Evolutionary conservation across 2,113 vertebrate species (phyloP).

Genomic region (Anolis carolinensis): DNA sequence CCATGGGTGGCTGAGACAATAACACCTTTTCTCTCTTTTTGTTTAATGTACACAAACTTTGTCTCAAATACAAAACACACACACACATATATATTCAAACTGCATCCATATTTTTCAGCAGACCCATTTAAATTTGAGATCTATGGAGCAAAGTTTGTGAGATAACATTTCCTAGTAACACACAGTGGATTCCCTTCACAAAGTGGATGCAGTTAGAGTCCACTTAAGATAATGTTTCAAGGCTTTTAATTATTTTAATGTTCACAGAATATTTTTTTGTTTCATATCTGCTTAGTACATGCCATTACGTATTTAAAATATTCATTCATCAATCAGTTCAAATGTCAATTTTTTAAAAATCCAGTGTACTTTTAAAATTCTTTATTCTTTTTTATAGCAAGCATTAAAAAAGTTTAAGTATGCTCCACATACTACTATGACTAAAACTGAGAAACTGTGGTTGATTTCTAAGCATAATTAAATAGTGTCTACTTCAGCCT

Average conservation of each 20-base stretch:
- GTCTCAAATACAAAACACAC: too few species aligned
- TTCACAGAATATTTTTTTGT: not conserved
- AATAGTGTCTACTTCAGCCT: not conserved
- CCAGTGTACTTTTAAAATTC: not conserved
- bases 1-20: too few species aligned
- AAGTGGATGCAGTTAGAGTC: too few species aligned
- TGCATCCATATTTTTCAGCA: not conserved
- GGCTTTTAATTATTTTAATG: not conserved
- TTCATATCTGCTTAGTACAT: not conserved
- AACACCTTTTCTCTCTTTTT: too few species aligned
- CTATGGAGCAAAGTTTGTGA: accelerated
- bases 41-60: too few species aligned
- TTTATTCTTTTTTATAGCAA: not conserved
- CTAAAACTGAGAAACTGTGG: too few species aligned
- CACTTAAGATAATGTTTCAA: not conserved
- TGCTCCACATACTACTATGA: not conserved
- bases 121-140: not conserved
- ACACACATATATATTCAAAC: too few species aligned
- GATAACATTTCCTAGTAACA: not conserved
- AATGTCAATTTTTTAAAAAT: too few species aligned
- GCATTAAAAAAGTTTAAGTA: not conserved
- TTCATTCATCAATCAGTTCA: not conserved
- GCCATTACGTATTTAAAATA: not conserved
- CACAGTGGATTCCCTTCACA: not conserved
- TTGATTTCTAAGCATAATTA: not conserved